Conservation (phyloP, 2,888 invertebrate species). For the Atherix ibis region DNA sequence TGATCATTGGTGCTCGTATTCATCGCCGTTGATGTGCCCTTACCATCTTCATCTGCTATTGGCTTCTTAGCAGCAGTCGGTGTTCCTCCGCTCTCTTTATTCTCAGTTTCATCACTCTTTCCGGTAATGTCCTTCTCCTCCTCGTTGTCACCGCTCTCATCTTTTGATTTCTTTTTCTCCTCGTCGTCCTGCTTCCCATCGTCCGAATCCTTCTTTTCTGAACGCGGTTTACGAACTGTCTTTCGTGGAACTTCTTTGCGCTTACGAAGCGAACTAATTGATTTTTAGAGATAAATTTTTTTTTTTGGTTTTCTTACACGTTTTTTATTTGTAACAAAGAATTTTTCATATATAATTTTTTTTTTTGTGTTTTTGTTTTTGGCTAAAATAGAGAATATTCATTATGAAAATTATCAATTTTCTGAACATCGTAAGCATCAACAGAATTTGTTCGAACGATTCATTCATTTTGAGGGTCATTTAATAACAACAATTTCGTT, state of each 20-base stretch:
- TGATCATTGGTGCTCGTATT: slow-evolving; percentile 25
- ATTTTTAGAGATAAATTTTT: background rate
- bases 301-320: slow-evolving; percentile 2
- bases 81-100: slow-evolving; percentile 9
- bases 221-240: slow-evolving; percentile 21
- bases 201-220: slow-evolving; percentile 20
- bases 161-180: slow-evolving; percentile 7
- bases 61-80: slow-evolving; percentile 13
- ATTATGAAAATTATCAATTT: no score
- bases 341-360: background rate
- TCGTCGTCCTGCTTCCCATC: slow-evolving; percentile 12
- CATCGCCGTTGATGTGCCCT: slow-evolving; percentile 34
- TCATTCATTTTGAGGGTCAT: no score
- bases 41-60: slow-evolving; percentile 17
- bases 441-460: no score
- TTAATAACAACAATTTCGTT: no score
- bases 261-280: slow-evolving; percentile 29
- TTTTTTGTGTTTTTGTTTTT: slow-evolving; percentile 1
- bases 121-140: slow-evolving; percentile 8
- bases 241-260: slow-evolving; percentile 24
- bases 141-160: slow-evolving; percentile 9
- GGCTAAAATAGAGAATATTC: no score
- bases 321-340: no score
- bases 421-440: no score
- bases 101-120: background rate